Evolutionary conservation across 2,888 invertebrate species (phyloP), one percentile per base, ranked within the genome.

Genomic region (Tenthredo mesomela): DNA sequence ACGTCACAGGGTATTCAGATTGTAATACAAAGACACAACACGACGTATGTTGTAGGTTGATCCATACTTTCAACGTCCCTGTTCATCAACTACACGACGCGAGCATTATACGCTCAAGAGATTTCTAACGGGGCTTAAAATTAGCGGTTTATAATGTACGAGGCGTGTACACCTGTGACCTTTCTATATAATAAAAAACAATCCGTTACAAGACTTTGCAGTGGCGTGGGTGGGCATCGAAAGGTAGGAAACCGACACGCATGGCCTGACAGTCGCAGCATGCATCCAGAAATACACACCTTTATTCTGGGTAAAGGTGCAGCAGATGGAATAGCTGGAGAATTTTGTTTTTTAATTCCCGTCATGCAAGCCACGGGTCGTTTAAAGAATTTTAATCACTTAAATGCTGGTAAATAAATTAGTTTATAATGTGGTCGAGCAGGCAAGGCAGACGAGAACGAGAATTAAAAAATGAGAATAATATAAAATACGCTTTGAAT

Each of bases 51-150:
- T 25, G 61, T 61, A 61, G 21, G 12, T 61, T 61, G 12, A 61
- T 25, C 10, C 9, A 61, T 61, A 61, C 25, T 21, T 61, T 71
- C 25, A 6, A 33, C 67, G 70, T 37, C 18, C 15, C 70, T 71
- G 70, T 37, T 37, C 12, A 37, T 71, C 70, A 18, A 71, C 33
- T 37, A 70, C 12, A 70, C 29, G 70, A 71, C 33, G 37, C 15
- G 33, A 37, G 70, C 33, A 71, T 71, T 71, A 77, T n/a, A 50
- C 54, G 40, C n/a, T 61, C 10, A 37, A 15, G 61, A 61, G 40
- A 58, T 80, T 40, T 80, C 80, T 80, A 80, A 80, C 80, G 80
- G 80, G 80, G 50, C 80, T 80, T 61, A 80, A 80, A 80, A 80
- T 80, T 80, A 80, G 80, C 80, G 40, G 80, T 80, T 80, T 61